phyloP scores from a whole-genome alignment of 2,113 vertebrate genomes.

The Phylloscopus whistleri region DNA sequence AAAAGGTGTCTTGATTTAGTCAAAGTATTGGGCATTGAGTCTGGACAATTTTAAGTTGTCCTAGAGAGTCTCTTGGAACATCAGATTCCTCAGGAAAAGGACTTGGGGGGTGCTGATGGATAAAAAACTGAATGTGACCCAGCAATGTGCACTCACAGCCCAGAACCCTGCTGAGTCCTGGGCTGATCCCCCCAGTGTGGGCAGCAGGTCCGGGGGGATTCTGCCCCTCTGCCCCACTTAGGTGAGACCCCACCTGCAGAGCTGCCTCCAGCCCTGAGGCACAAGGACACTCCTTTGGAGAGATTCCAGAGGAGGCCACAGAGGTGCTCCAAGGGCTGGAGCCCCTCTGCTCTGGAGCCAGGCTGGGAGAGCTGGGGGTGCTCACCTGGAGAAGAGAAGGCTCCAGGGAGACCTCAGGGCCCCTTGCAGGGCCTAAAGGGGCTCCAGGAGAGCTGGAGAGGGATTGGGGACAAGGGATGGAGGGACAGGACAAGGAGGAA shows the following conservation, averaged over 20 bases:
- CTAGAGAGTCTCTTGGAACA: background rate
- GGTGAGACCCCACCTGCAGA: background rate
- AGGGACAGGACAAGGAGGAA: rapidly evolving
- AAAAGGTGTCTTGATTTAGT: background rate
- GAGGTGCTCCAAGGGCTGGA: rapidly evolving
- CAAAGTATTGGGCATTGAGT: background rate
- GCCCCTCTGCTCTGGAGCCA: background rate
- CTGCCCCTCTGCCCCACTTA: background rate
- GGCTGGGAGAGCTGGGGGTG: background rate
- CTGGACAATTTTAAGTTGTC: background rate
- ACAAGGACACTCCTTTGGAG: background rate
- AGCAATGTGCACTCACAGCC: background rate
- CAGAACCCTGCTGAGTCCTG: rapidly evolving
- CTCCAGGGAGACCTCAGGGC: rapidly evolving
- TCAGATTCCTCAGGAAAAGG: background rate
- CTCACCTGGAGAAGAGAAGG: background rate
- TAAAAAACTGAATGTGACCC: background rate
- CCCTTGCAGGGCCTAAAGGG: rapidly evolving
- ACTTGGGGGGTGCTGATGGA: background rate
- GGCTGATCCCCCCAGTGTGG: background rate
- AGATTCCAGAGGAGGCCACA: rapidly evolving
- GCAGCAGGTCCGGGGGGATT: background rate
- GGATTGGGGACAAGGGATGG: rapidly evolving
- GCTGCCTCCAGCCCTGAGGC: background rate
- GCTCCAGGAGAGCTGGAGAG: background rate